Evolutionary conservation across 1,140 invertebrate genomes (phyloP).

Genomic region (Limonius californicus): DNA sequence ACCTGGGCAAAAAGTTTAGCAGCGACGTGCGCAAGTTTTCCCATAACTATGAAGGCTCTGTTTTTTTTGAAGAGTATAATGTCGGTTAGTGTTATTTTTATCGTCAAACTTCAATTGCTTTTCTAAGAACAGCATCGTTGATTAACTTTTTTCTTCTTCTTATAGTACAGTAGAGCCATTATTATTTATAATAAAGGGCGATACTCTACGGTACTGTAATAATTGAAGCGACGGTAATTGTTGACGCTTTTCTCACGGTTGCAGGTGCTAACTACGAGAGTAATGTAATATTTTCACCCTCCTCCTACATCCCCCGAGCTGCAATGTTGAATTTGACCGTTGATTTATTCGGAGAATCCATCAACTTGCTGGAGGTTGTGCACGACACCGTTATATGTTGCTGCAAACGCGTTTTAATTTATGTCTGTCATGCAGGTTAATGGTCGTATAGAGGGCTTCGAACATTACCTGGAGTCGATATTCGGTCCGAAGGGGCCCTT

Average conservation of each 20-base stretch:
- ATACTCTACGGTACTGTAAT: too few species aligned
- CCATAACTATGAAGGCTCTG: conserved; percentile 80
- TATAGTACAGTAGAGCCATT: too few species aligned
- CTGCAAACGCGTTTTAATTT: conserved; percentile 14
- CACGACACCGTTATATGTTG: conserved; percentile 19
- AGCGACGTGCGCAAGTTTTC: conserved; percentile 85
- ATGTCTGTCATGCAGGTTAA: conserved; percentile 56
- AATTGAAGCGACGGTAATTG: too few species aligned
- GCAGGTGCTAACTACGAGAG: conserved; percentile 69
- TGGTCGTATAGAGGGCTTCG: conserved; percentile 78
- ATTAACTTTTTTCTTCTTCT: too few species aligned
- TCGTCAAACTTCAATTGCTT: conserved; percentile 1
- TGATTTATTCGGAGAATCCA: conserved; percentile 85
- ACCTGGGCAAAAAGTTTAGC: conserved; percentile 70
- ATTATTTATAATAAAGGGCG: too few species aligned
- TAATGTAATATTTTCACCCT: conserved; percentile 83
- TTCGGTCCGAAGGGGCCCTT: conserved; percentile 73
- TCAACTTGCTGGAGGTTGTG: conserved; percentile 79
- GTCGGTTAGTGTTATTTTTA: conserved; percentile 54
- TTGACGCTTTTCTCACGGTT: conserved; percentile 5
- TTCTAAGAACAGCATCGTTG: background rate
- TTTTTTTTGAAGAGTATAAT: conserved; percentile 84
- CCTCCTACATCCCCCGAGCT: conserved; percentile 84
- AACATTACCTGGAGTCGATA: conserved; percentile 74
- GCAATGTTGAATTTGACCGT: conserved; percentile 78